Evolutionary conservation across 2,888 invertebrate genomes (phyloP), one percentile per base, ranked within the genome.

Genomic region (Diogma glabrata): DNA sequence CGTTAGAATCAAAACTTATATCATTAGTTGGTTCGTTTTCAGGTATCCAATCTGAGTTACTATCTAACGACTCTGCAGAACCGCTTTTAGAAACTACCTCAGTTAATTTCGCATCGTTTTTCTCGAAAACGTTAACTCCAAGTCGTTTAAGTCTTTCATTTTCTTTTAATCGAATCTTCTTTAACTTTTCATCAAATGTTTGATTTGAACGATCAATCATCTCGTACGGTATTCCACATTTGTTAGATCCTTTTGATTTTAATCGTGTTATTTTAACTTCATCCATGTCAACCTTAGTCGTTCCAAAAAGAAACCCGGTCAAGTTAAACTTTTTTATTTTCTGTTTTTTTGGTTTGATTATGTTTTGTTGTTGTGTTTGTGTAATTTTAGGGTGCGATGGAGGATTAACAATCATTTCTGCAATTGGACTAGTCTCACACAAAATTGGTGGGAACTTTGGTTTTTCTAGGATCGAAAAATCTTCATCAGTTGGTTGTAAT

Each of bases 321-420:
- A 69, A 55, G 53, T 67, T 67, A 14, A 69, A 69, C 51, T 68
- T 69, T 24, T 60, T 65, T 0, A 67, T 63, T 9, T 61, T 59
- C 9, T 64, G 62, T 8, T 56, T 56, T 14, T 59, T 61, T 0
- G 67, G 69, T 24, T 65, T 63, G 12, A 61, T 61, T 2, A 67
- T 54, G 50, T 63, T 62, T 0, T 67, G 48, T 4, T 62, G 63
- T 55, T 63, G 65, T 8, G 17, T 8, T 12, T n/a, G 63, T 61
- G 17, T 66, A 60, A 52, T 68, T 67, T 30, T 67, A 7, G 43
- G 66, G 0, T 58, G 52, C 0, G 65, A 67, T 20, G 67, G 30
- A 0, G 60, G 61, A 43, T 64, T 61, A 0, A 52, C 51, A 4
- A 61, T 58, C 20, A 57, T 64, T 9, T 60, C 56, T 22, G 49